These are phyloP conservation scores for Halictus ligatus DNA, from an alignment of 2,888 invertebrate genomes.

Conservation along the genomic window DNA sequence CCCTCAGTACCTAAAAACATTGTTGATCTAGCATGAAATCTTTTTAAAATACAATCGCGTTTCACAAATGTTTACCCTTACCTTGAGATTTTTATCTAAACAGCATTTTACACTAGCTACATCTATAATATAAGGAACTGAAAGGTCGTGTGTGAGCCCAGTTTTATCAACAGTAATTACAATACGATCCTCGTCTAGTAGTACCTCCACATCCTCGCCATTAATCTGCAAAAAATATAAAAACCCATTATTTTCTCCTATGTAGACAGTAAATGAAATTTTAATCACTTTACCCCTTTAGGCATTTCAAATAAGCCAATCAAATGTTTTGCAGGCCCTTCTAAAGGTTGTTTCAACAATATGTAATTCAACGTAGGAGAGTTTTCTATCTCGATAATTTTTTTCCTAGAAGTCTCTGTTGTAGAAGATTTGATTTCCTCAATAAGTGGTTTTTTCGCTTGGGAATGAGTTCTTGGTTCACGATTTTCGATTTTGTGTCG, in stretches of 20 bases:
- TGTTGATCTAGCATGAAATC: not conserved
- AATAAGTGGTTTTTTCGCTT: slow-evolving; percentile 85
- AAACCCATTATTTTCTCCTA: not conserved
- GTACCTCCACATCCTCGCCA: slow-evolving; percentile 86
- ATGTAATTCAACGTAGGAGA: slow-evolving; percentile 63
- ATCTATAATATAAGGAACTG: slow-evolving; percentile 88
- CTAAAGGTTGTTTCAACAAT: slow-evolving; percentile 84
- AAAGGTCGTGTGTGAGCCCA: slow-evolving; percentile 89
- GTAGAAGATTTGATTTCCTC: slow-evolving; percentile 85
- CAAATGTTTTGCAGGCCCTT: slow-evolving; percentile 86
- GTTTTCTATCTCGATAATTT: slow-evolving; percentile 2
- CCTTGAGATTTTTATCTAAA: slow-evolving; percentile 86
- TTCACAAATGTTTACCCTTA: slow-evolving; percentile 69
- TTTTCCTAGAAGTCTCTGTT: not conserved
- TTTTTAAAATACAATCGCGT: not conserved
- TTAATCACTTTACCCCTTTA: slow-evolving; percentile 59
- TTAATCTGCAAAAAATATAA: slow-evolving; percentile 63
- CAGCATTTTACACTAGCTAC: slow-evolving; percentile 85
- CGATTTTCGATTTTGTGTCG: slow-evolving; percentile 91
- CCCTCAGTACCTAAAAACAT: slow-evolving; percentile 74
- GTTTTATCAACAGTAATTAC: slow-evolving; percentile 88
- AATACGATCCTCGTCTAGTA: slow-evolving; percentile 91
- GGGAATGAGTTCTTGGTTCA: slow-evolving; percentile 86
- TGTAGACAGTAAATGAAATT: not conserved
- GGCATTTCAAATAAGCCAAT: slow-evolving; percentile 88